These are phyloP conservation scores for Chalcosyrphus nemorum DNA, from an alignment of 2,888 invertebrate genomes.

Conservation along the genomic window DNA sequence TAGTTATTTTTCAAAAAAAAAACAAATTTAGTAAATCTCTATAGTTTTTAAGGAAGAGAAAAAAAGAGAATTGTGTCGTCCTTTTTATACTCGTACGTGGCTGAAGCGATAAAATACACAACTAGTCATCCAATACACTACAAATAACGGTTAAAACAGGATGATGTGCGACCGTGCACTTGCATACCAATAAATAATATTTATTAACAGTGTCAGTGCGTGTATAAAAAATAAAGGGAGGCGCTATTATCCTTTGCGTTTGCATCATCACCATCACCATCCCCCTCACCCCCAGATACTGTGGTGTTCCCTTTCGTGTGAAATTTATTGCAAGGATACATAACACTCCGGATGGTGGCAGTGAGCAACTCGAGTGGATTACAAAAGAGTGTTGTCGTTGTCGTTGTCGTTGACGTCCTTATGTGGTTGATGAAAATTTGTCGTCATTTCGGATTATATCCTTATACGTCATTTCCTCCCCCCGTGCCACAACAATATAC, in stretches of 20 bases:
- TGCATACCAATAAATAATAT: constrained; percentile 32
- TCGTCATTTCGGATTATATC: constrained; percentile 10
- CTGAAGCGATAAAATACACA: not conserved
- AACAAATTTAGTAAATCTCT: no score
- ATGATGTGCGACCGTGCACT: constrained; percentile 26
- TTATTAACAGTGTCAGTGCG: constrained; percentile 22
- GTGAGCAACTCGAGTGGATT: not conserved
- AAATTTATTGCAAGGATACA: constrained; percentile 31
- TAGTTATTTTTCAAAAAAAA: no score
- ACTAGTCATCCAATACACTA: not conserved
- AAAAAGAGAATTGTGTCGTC: not conserved
- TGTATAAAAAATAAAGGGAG: not conserved
- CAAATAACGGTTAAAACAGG: constrained; percentile 31
- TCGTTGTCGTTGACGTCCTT: not conserved
- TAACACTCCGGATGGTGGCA: not conserved
- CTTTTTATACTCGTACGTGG: not conserved
- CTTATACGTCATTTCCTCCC: not conserved
- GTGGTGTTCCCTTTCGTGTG: constrained; percentile 5
- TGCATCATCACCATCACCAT: no score
- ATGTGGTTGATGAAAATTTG: constrained; percentile 1
- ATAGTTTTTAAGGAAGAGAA: not conserved
- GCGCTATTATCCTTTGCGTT: constrained; percentile 2
- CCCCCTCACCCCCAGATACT: constrained; percentile 20
- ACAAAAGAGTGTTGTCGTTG: constrained; percentile 1
- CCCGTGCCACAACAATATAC: not conserved